Base-by-base conservation (phyloP, 1,140 invertebrate genomes). In the Lycorma delicatula region DNA sequence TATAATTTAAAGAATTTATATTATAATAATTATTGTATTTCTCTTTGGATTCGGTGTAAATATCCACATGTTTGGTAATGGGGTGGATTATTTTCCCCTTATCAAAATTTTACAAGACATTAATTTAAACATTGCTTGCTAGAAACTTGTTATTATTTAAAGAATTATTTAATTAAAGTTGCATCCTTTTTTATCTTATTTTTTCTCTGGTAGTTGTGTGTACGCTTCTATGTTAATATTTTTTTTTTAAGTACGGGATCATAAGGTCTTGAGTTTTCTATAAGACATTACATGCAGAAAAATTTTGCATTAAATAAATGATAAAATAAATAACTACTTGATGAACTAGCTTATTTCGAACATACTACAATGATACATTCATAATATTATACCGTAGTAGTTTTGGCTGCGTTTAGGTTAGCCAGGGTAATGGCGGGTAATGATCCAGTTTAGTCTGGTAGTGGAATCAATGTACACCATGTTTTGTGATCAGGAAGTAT, bases 131-230 rank as follows among this genome's bases (percentile, higher is more conserved):
- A 38, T 38, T 54, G 29, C 36, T 38, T 54, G 27, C 20, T 44
- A 49, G 18, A 50, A 50, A 50, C 16, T 16, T 25, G 34, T 22
- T 49, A 41, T 36, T 49, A 36, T 34, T 49, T 20, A 46, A 46
- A 26, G 27, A 25, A 25, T 27, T 7, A 48, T 22, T 25, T 20
- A 48, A 13, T 12, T 46, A 29, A 18, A 34, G 53, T 23, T 51
- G 54, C 46, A 47, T 38, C 49, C 41, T 55, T 52, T 51, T 61
- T 49, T 56, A 47, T 57, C 56, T 59, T 62, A 47, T 55, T 50
- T 46, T 47, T 62, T 49, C 52, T 62, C 60, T 34, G 53, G 60
- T 62, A 62, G 60, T 59, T 62, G 53, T 59, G 53, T 62, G 60
- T 62, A 62, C 54, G 56, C 53, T 58, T 59, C 56, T 54, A 52